A percentile compares a stretch with the other conserved stretches of the same genome.
Evolutionary conservation across 2,113 vertebrate species (phyloP).

Genomic region (Genyomyrus donnyi): DNA sequence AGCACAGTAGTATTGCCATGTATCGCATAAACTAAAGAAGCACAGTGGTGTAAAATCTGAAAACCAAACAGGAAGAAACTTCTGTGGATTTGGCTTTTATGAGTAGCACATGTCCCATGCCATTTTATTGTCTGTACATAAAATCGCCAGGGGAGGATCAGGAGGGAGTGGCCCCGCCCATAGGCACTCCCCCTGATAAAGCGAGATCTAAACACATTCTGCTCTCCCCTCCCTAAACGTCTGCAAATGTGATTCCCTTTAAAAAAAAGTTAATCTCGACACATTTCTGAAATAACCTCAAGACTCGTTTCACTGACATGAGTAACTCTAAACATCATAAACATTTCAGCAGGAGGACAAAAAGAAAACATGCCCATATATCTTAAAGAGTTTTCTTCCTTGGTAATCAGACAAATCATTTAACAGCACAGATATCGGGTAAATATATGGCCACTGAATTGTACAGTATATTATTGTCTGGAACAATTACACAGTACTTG

Average conservation of each 20-base stretch:
- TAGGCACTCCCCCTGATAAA: slow-evolving; percentile 32
- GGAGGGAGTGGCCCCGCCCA: slow-evolving; percentile 62
- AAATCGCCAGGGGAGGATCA: slow-evolving; percentile 50
- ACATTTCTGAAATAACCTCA: neutral
- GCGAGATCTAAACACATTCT: neutral
- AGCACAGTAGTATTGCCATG: slow-evolving; percentile 85
- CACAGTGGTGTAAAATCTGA: slow-evolving; percentile 77
- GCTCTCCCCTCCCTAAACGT: neutral
- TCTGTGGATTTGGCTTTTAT: slow-evolving; percentile 65
- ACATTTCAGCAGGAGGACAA: slow-evolving; percentile 7
- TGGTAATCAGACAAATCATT: slow-evolving; percentile 29
- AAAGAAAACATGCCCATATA: slow-evolving; percentile 11
- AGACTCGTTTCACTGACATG: slow-evolving; percentile 7
- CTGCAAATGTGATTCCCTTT: neutral
- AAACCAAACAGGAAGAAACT: slow-evolving; percentile 56
- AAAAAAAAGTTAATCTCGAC: neutral
- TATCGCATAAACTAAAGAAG: slow-evolving; percentile 80
- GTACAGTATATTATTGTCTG: slow-evolving; percentile 39
- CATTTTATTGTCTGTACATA: slow-evolving; percentile 71
- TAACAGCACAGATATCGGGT: slow-evolving; percentile 40
- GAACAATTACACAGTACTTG: slow-evolving; percentile 41
- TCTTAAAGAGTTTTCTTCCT: slow-evolving; percentile 23
- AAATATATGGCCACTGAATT: slow-evolving; percentile 40
- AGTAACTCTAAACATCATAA: slow-evolving; percentile 6
- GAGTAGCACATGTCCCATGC: slow-evolving; percentile 63